Evolutionary conservation across 2,888 invertebrate genomes (phyloP), one percentile per base, ranked within the genome.

Genomic region (Acrobasis repandana): DNA sequence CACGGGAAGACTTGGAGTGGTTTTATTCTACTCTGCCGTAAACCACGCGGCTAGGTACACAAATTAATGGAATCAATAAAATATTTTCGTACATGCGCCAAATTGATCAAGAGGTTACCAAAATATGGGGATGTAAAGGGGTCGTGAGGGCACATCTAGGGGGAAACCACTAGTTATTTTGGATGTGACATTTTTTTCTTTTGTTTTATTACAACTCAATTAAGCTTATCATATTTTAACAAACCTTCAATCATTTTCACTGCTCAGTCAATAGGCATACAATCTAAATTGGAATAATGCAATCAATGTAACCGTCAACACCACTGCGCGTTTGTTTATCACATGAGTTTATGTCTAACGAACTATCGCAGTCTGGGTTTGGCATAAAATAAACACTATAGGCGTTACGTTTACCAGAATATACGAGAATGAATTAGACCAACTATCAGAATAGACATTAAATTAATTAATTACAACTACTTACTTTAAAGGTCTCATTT

Each of bases 281-380:
- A 54, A 38, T 36, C 38, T 36, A 38, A 54, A 54, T 38, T 54
- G 28, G 54, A 38, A 38, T 54, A 54, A 54, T 54, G 54, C 54
- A 54, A 54, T 54, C 54, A 54, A 38, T 54, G 54, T 11, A 16
- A 52, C 36, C 38, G 54, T 54, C 54, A 54, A 18, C 54, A 38
- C 9, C 54, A 54, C 43, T 38, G 38, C 36, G 11, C 15, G 54
- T 54, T 54, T 54, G 38, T 54, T 54, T 36, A 18, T 38, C 54
- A 54, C 38, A 51, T 14, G n/a, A 36, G 38, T 51, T 51, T 51
- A 51, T 38, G 54, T 54, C 34, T 54, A 54, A 54, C 54, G 54
- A 54, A 54, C 54, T 54, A 34, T 54, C 36, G 15, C 18, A 36
- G 54, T 18, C 54, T 54, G 54, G 36, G 38, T 54, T 54, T 54